Evolutionary conservation across 1,140 invertebrate species (phyloP), one percentile per base, ranked within the genome.

Genomic region (Fragariocoptes setiger): DNA sequence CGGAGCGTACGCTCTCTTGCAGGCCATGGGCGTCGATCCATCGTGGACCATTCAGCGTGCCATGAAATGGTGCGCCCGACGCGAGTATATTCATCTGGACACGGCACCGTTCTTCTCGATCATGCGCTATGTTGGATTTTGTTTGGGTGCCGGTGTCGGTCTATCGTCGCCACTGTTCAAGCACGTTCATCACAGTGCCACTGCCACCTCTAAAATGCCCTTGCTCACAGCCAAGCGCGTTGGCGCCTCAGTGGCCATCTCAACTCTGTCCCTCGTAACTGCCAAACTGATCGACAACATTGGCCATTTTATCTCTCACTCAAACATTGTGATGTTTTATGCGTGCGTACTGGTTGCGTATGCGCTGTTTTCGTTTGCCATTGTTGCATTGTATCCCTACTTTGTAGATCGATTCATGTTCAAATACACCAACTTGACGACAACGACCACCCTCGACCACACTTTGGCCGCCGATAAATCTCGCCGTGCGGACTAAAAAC

Each of bases 31-130:
- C 35, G 44, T 61, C 15, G 57, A 70, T 47, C 65, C 66, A 2
- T 53, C 65, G 19, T 67, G 62, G 62, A 63, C 65, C 19, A 53
- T 69, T 5, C 53, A 58, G 39, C 44, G 56, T 31, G 68, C 68
- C 2, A 56, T 64, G 46, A 66, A 67, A 42, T 67, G 67, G 63
- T 71, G 68, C 47, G 52, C 58, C 19, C 53, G 52, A 8, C 55
- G 57, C 0, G 62, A 65, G 15, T 57, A 59, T 44, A 60, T 71
- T 19, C 63, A 64, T 46, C 57, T 68, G 13, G 58, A 62, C 16
- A 68, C 66, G 1, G 65, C 66, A 0, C 64, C 67, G 1, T 53
- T 67, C 47, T 69, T 58, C 49, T 57, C 62, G 0, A 50, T 70
- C 25, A 58, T 63, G 4, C 50, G 60, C 12, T 61, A 56, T 45